Evolutionary conservation across 1,140 invertebrate genomes (phyloP).

Genomic region (Drosophila mayri): DNA sequence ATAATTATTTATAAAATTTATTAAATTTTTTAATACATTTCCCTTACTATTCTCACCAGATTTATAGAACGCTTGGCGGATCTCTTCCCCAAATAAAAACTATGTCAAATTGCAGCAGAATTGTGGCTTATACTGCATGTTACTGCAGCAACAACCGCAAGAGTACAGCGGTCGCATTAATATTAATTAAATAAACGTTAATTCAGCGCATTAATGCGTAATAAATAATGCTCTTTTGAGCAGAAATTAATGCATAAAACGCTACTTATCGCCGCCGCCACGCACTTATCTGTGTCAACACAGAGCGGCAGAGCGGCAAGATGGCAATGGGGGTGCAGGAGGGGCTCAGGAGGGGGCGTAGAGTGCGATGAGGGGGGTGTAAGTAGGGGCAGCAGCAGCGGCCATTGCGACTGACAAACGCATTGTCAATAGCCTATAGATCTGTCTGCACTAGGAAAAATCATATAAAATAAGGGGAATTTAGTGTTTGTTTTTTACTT

Average conservation of each 20-base stretch:
- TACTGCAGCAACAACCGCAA: conserved; percentile 24
- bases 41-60: neutral
- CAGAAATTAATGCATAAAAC: conserved; percentile 83
- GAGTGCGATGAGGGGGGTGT: conserved; percentile 1
- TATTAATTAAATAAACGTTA: conserved; percentile 85
- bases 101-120: conserved; percentile 24
- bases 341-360: neutral
- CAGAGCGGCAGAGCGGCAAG: conserved; percentile 46
- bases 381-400: neutral
- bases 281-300: conserved; percentile 83
- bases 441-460: conserved; percentile 48
- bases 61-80: neutral
- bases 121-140: conserved; percentile 4
- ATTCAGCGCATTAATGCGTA: conserved; percentile 83
- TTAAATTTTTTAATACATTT: neutral
- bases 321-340: conserved; percentile 15
- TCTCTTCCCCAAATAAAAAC: conserved; percentile 31
- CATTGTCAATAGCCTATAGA: conserved; percentile 79
- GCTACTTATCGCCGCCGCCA: conserved; percentile 80
- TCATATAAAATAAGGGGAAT: neutral
- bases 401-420: conserved; percentile 66
- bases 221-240: conserved; percentile 82
- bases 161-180: conserved; percentile 67
- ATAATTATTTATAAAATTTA: neutral
- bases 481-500: neutral